Evolutionary conservation across 2,113 vertebrate genomes (phyloP).

Genomic region (Nothoprocta perdicaria): DNA sequence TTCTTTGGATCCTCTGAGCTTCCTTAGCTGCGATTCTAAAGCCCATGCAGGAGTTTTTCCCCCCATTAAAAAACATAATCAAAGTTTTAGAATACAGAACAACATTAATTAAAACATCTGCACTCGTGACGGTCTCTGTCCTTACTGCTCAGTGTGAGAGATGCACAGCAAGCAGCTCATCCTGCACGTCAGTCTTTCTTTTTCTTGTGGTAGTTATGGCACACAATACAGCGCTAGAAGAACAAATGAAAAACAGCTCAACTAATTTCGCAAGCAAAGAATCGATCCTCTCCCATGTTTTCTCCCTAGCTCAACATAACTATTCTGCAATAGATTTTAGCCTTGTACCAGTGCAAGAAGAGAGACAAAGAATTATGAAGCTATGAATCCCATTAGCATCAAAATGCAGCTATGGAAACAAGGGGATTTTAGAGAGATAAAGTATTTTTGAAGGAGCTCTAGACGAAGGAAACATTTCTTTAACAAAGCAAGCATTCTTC

Average conservation of each 20-base stretch:
- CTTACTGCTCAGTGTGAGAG: not conserved
- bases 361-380: slow-evolving; percentile 38
- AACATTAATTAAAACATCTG: rapidly evolving
- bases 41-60: not conserved
- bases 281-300: not conserved
- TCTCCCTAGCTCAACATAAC: not conserved
- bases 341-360: not conserved
- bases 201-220: rapidly evolving
- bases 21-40: not conserved
- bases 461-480: not conserved
- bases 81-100: not conserved
- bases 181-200: not conserved
- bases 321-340: not conserved
- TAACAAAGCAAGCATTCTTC: not conserved
- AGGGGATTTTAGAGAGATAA: not conserved
- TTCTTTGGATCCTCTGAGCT: not conserved
- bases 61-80: not conserved
- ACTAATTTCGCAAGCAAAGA: not conserved
- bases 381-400: slow-evolving; percentile 45
- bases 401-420: not conserved
- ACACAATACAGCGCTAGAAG: not conserved
- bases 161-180: not conserved
- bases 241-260: not conserved
- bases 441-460: not conserved
- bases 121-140: not conserved